phyloP scores from a whole-genome alignment of 2,888 invertebrate species.

The Sesia apiformis region DNA sequence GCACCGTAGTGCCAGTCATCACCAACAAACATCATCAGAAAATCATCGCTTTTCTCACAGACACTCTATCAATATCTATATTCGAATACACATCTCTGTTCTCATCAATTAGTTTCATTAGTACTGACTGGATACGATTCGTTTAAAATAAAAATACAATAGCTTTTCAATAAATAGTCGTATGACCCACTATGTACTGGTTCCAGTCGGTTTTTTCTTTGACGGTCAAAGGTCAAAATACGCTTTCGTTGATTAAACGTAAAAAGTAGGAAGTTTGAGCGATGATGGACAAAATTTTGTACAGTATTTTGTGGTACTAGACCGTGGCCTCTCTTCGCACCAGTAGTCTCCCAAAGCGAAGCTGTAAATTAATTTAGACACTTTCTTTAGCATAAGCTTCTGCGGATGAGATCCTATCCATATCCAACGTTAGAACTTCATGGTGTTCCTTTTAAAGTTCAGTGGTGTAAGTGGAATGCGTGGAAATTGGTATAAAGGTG shows the following conservation, averaged over 20 bases:
- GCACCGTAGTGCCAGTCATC: too few relatives aligned
- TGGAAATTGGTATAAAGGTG: too few relatives aligned
- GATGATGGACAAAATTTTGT: too few relatives aligned
- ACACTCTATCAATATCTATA: conserved; percentile 20
- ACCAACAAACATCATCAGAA: too few relatives aligned
- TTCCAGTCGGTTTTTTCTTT: conserved; percentile 33
- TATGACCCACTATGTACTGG: conserved; percentile 30
- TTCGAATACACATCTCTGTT: conserved; percentile 17
- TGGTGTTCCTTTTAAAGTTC: too few relatives aligned
- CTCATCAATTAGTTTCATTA: conserved; percentile 32
- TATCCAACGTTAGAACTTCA: not conserved
- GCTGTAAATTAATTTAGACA: conserved; percentile 27
- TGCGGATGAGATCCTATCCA: conserved; percentile 19
- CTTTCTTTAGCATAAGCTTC: conserved; percentile 27
- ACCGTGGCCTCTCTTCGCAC: conserved; percentile 24
- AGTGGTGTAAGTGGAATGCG: too few relatives aligned
- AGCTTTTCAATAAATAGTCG: conserved; percentile 26
- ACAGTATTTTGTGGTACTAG: too few relatives aligned
- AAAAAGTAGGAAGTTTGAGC: too few relatives aligned
- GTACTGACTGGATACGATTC: conserved; percentile 20
- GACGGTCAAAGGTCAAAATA: too few relatives aligned
- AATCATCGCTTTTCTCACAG: conserved; percentile 20
- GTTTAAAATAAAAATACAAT: conserved; percentile 26
- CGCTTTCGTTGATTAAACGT: too few relatives aligned
- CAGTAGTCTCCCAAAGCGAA: conserved; percentile 34